Conservation (phyloP, 2,888 invertebrate genomes). For the Adelognathus sp. region DNA sequence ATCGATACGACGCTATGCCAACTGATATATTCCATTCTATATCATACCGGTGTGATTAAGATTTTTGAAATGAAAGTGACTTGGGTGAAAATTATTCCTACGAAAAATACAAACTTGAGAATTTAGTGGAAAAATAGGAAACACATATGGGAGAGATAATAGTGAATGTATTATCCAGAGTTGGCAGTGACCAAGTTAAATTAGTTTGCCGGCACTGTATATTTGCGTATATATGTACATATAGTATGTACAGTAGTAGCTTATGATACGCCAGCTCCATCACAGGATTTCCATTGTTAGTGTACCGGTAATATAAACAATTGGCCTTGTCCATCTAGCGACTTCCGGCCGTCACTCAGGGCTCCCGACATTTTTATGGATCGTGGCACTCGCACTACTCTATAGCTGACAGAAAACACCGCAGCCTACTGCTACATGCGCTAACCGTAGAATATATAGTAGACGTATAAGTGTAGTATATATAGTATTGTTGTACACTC, state of each 20-base stretch:
- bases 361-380: constrained; percentile 80
- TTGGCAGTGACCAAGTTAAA: constrained; percentile 5
- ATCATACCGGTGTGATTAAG: neutral
- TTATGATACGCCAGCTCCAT: constrained; percentile 64
- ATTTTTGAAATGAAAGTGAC: neutral
- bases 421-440: constrained; percentile 17
- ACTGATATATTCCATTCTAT: neutral
- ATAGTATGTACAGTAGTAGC: constrained; percentile 13
- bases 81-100: neutral
- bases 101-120: neutral
- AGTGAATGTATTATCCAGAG: neutral
- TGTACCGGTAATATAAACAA: constrained; percentile 78
- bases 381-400: constrained; percentile 71
- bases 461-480: constrained; percentile 26
- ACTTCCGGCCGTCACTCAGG: constrained; percentile 80
- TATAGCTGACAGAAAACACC: constrained; percentile 42
- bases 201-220: constrained; percentile 46
- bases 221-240: constrained; percentile 9
- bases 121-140: neutral
- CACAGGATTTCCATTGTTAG: constrained; percentile 76
- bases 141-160: neutral
- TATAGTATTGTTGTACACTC: constrained; percentile 2
- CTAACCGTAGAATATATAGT: constrained; percentile 36
- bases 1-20: neutral
- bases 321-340: constrained; percentile 80